Evolutionary conservation across 2,888 invertebrate genomes (phyloP).

Genomic region (Callosobruchus maculatus): DNA sequence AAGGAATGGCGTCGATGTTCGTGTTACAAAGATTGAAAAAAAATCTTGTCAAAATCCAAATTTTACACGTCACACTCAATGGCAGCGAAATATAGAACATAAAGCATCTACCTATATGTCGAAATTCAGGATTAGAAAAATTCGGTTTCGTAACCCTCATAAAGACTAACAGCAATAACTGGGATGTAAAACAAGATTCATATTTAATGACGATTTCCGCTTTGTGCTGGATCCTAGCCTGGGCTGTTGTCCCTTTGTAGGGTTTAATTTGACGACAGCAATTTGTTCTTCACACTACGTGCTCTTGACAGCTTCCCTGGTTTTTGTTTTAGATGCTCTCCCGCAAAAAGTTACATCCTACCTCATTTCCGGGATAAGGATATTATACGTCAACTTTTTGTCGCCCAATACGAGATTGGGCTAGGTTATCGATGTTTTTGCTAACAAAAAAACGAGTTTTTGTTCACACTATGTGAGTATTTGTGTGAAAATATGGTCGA

Average conservation of each 20-base stretch:
- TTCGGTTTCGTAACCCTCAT: no score
- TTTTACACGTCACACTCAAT: no score
- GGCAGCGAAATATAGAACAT: no score
- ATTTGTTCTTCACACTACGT: background rate
- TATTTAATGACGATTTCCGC: background rate
- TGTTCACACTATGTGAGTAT: no score
- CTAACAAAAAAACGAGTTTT: background rate
- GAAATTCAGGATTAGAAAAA: no score
- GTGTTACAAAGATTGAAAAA: no score
- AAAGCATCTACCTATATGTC: no score
- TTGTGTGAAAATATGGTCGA: no score
- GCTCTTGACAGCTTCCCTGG: background rate
- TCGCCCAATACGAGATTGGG: background rate
- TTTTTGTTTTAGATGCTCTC: background rate
- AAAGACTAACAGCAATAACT: background rate
- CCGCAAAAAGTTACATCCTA: background rate
- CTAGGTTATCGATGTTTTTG: background rate
- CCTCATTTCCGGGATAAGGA: background rate
- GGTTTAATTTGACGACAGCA: background rate
- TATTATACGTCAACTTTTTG: background rate
- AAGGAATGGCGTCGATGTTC: no score
- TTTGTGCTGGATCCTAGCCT: background rate
- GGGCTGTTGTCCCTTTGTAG: background rate
- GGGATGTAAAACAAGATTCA: background rate
- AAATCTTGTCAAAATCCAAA: no score